phyloP scores from a whole-genome alignment of 2,113 vertebrate species.

The Isurus oxyrinchus region DNA sequence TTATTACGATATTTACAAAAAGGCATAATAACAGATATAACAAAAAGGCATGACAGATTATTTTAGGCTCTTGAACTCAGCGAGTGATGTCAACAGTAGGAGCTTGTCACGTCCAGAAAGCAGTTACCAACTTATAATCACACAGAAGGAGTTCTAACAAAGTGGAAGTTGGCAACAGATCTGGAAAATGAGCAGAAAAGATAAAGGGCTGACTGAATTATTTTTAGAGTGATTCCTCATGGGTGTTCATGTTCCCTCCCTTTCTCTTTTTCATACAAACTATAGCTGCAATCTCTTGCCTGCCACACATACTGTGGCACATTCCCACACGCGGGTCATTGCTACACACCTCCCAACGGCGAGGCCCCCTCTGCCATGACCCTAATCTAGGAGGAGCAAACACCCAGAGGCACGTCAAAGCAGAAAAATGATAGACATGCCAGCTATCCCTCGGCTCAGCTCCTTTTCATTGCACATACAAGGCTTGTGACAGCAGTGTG shows the following conservation, averaged over 20 bases:
- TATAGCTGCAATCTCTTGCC: not conserved
- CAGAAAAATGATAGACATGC: slow-evolving; percentile 51
- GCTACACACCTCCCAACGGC: slow-evolving; percentile 40
- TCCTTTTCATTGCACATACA: slow-evolving; percentile 65
- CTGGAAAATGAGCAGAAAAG: not conserved
- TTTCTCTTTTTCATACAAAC: not conserved
- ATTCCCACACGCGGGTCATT: not conserved
- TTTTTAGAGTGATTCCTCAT: slow-evolving; percentile 14
- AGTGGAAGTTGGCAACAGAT: slow-evolving; percentile 7
- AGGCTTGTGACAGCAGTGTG: slow-evolving; percentile 65
- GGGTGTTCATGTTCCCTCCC: not conserved
- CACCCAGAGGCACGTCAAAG: slow-evolving; percentile 56
- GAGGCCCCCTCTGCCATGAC: slow-evolving; percentile 47
- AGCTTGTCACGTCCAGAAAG: not conserved
- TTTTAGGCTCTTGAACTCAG: not conserved
- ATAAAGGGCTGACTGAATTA: not conserved
- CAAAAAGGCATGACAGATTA: not conserved
- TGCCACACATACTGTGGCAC: not conserved
- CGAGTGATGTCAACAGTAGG: not conserved
- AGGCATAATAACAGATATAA: too few relatives aligned
- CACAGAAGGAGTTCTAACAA: not conserved
- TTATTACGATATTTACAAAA: not conserved
- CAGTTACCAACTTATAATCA: not conserved
- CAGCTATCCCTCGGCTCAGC: slow-evolving; percentile 63
- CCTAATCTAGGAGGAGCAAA: slow-evolving; percentile 64